Percentiles rank a stretch among this genome's conserved stretches.
These are phyloP conservation scores for Brachionus plicatilis DNA, from an alignment of 1,140 invertebrate genomes.

Conservation along the genomic window DNA sequence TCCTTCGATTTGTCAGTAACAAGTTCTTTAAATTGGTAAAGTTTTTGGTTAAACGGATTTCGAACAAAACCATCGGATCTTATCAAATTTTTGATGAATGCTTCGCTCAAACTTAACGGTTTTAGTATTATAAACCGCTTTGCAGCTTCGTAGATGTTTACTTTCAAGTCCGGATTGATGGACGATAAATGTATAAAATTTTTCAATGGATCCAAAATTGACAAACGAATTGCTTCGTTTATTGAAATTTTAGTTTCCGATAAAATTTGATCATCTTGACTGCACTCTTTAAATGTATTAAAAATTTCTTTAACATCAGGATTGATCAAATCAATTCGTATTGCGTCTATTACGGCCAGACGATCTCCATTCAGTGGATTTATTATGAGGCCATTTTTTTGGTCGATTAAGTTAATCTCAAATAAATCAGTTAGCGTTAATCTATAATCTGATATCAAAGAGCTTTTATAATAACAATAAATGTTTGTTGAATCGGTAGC, in stretches of 20 bases:
- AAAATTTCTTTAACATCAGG: conserved; percentile 2
- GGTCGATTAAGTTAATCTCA: conserved; percentile 28
- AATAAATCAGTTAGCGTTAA: conserved; percentile 25
- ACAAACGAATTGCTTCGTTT: conserved; percentile 18
- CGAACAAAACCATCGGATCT: neutral
- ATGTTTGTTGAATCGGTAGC: neutral
- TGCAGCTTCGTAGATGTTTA: neutral
- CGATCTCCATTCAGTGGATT: conserved; percentile 31
- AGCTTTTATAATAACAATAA: neutral
- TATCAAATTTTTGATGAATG: conserved; percentile 18
- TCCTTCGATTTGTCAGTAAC: neutral
- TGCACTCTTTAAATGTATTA: neutral
- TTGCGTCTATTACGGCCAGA: neutral
- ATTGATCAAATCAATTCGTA: conserved; percentile 12
- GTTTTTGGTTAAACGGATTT: conserved; percentile 1
- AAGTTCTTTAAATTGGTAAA: neutral
- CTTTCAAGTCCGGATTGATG: neutral
- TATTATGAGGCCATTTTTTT: conserved; percentile 6
- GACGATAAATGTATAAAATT: neutral
- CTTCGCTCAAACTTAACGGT: conserved; percentile 7
- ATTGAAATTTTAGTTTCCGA: neutral
- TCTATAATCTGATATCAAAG: conserved; percentile 17
- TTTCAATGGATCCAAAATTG: neutral
- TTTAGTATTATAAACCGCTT: neutral
- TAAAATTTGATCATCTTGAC: neutral